Evolutionary conservation across 2,888 invertebrate species (phyloP).

Genomic region (Lucinisca nassula): DNA sequence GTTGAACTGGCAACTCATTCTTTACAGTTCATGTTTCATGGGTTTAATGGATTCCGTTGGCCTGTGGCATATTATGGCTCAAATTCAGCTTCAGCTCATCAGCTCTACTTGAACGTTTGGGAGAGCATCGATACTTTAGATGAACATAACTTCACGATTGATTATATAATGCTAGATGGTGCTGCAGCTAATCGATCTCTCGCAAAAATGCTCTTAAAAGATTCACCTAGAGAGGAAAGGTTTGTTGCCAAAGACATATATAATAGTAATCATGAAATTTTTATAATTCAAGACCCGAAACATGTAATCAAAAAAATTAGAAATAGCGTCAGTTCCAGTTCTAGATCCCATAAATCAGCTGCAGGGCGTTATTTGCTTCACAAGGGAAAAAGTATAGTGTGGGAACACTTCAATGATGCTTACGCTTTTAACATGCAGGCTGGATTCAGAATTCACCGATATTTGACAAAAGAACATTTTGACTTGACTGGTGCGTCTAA

Average conservation of each 20-base stretch:
- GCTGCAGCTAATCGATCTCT: conserved; percentile 60
- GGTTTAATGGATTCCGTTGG: conserved; percentile 47
- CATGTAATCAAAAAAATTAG: conserved; percentile 48
- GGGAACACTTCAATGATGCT: conserved; percentile 49
- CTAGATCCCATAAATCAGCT: conserved; percentile 21
- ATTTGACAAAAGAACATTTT: conserved; percentile 48
- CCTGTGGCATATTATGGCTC: conserved; percentile 49
- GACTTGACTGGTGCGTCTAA: conserved; percentile 44
- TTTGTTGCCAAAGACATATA: conserved; percentile 22
- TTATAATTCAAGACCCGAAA: conserved; percentile 33
- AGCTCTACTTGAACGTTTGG: conserved; percentile 45
- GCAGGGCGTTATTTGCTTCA: background rate
- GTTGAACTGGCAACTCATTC: background rate
- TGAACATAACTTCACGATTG: conserved; percentile 55
- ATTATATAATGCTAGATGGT: conserved; percentile 67
- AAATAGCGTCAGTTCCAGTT: conserved; percentile 54
- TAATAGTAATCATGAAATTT: background rate
- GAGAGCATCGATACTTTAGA: conserved; percentile 56
- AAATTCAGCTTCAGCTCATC: conserved; percentile 7
- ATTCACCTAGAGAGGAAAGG: conserved; percentile 11
- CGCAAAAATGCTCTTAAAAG: conserved; percentile 42
- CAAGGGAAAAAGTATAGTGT: conserved; percentile 38
- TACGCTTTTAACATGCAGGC: conserved; percentile 43
- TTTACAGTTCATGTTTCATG: conserved; percentile 17
- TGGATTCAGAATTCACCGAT: conserved; percentile 47